Base-by-base conservation (phyloP, 1,140 invertebrate species). In the Episyrphus balteatus region DNA sequence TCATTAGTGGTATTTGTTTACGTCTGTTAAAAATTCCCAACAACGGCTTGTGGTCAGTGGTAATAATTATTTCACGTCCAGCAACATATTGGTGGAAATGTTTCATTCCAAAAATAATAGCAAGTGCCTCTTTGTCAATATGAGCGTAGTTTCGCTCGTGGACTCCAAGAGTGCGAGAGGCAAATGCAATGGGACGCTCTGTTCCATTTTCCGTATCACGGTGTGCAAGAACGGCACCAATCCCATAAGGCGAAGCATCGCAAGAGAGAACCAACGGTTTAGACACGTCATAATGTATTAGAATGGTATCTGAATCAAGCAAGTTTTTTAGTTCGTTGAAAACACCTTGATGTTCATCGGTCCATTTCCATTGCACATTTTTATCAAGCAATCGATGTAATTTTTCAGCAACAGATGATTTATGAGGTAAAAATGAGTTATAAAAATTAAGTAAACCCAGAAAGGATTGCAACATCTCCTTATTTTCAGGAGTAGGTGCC, bases 221-320 rank as follows among this genome's bases (percentile, higher is more conserved):
- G 48, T 79, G 74, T 5, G 61, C 59, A 1, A 79, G 50, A 11
- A 74, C 62, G 3, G 65, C 66, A 0, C 73, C 72, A 5, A 78
- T 52, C n/a, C 70, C 74, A 53, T 66, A 66, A 1, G 59, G 49
- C 34, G 62, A 70, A n/a, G 73, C 72, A 61, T 79, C 75, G 18
- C 68, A 68, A 13, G 70, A 57, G 17, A 78, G 42, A 12, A 69
- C n/a, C 14, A 63, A 26, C 5, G 53, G 52, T 51, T 54, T 55
- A 0, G 56, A 47, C 5, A 58, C 55, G 30, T 58, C 53, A 70
- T 70, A 58, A 64, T 64, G 50, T 30, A 52, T 47, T 34, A 66
- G 39, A 17, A 65, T 55, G 31, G 51, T 40, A 43, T 70, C 50
- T 57, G 45, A 49, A 43, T 64, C 47, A 34, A 67, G 30, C 51